Percentiles rank a stretch among this genome's conserved stretches.
These are phyloP conservation scores for Pterophyllum scalare DNA, from an alignment of 2,113 vertebrate species.

Conservation along the genomic window DNA sequence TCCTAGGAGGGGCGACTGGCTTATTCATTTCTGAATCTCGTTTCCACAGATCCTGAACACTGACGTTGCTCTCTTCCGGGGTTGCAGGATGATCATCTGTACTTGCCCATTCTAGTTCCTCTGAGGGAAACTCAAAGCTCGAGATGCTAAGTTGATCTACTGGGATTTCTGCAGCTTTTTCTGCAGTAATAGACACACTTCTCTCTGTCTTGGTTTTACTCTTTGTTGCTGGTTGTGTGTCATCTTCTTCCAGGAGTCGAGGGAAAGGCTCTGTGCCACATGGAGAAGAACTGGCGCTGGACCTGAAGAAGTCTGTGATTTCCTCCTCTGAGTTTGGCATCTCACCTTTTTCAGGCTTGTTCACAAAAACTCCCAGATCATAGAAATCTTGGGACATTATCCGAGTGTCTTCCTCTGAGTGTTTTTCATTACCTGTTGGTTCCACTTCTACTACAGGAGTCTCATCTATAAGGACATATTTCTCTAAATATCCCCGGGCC, in stretches of 20 bases:
- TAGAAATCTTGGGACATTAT: conserved; percentile 58
- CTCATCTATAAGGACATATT: conserved; percentile 91
- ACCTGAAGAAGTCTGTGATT: conserved; percentile 77
- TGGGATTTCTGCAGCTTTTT: conserved; percentile 24
- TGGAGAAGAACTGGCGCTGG: conserved; percentile 75
- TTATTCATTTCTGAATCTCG: conserved; percentile 20
- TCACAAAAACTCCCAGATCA: conserved; percentile 35
- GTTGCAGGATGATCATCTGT: conserved; percentile 14
- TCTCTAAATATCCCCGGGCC: conserved; percentile 92
- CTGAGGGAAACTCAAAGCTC: conserved; percentile 46
- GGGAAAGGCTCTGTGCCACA: conserved; percentile 57
- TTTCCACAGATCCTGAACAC: not conserved
- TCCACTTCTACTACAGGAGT: conserved; percentile 74
- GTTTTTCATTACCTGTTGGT: conserved; percentile 51
- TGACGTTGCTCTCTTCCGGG: not conserved
- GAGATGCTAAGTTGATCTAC: conserved; percentile 28
- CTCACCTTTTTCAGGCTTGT: conserved; percentile 24
- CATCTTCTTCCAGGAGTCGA: conserved; percentile 30
- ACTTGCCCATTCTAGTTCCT: conserved; percentile 54
- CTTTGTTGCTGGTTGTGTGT: conserved; percentile 22
- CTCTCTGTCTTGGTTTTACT: conserved; percentile 36
- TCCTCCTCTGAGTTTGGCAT: conserved; percentile 58
- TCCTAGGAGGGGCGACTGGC: conserved; percentile 57
- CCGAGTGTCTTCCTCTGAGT: conserved; percentile 31
- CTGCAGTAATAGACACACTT: conserved; percentile 21